Percentiles rank a stretch among this genome's conserved stretches.
These are phyloP conservation scores for Nycticebus coucang DNA, from an alignment of 2,113 vertebrate species.

Conservation along the genomic window DNA sequence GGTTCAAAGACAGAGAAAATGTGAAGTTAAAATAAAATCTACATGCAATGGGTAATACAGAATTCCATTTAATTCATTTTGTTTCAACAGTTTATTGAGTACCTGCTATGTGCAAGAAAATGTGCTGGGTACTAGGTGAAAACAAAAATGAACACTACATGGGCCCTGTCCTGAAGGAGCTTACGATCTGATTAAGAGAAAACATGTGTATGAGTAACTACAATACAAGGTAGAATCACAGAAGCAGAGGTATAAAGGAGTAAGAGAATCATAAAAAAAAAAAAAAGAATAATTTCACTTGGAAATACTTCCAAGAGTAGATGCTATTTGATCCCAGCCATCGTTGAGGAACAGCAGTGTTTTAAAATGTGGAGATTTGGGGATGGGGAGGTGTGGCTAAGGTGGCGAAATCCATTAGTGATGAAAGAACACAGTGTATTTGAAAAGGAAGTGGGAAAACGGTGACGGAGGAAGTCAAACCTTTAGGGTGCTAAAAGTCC, in stretches of 20 bases:
- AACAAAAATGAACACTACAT: neutral
- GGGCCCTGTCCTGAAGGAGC: neutral
- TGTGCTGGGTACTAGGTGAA: neutral
- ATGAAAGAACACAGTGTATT: neutral
- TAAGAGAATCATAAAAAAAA: neutral
- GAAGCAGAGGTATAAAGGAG: neutral
- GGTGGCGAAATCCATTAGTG: neutral
- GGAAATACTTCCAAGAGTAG: neutral
- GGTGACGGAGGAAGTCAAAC: neutral
- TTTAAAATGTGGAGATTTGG: neutral
- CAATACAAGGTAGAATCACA: neutral
- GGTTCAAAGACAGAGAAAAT: constrained; percentile 44
- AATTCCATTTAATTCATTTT: neutral
- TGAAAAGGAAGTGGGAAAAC: neutral
- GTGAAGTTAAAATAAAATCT: constrained; percentile 51
- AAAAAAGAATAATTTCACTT: neutral
- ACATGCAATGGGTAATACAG: constrained; percentile 16
- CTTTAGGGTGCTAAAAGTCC: neutral
- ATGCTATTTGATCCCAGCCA: neutral
- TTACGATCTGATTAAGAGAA: neutral
- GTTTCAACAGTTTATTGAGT: constrained; percentile 57
- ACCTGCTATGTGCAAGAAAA: constrained; percentile 55
- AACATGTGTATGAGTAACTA: neutral
- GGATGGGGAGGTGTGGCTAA: neutral
- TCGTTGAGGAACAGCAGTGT: neutral